Evolutionary conservation across 2,888 invertebrate species (phyloP).

Genomic region (Troides helena): DNA sequence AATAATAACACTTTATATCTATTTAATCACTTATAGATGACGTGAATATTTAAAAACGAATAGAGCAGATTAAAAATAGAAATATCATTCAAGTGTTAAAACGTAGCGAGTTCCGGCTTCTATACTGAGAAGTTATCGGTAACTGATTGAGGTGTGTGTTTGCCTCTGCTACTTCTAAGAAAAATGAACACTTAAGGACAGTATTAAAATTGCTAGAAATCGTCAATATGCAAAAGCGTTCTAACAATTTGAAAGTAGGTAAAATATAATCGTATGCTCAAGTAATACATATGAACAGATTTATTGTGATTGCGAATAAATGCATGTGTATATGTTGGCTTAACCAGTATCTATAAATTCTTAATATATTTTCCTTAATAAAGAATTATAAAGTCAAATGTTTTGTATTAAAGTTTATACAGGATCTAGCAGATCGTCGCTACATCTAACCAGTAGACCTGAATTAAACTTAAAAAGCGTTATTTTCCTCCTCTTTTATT

Average conservation of each 20-base stretch:
- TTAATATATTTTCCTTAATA: neutral
- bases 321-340: neutral
- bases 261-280: neutral
- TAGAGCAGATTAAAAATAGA: neutral
- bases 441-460: too few relatives aligned
- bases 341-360: neutral
- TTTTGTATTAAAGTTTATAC: too few relatives aligned
- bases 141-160: constrained; percentile 24
- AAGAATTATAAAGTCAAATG: too few relatives aligned
- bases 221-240: constrained; percentile 1
- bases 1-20: neutral
- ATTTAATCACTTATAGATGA: neutral
- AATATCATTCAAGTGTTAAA: constrained; percentile 22
- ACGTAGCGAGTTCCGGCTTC: constrained; percentile 20
- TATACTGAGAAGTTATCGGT: constrained; percentile 23
- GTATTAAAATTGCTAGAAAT: constrained; percentile 27
- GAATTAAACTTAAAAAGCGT: too few relatives aligned
- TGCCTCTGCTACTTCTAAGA: constrained; percentile 25
- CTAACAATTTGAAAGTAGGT: neutral
- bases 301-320: neutral
- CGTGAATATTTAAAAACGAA: neutral
- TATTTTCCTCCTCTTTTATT: too few relatives aligned
- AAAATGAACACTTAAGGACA: constrained; percentile 23
- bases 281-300: neutral
- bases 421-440: too few relatives aligned